These are phyloP conservation scores for Dryobotodes eremita DNA, from an alignment of 2,888 invertebrate genomes.

Conservation along the genomic window DNA sequence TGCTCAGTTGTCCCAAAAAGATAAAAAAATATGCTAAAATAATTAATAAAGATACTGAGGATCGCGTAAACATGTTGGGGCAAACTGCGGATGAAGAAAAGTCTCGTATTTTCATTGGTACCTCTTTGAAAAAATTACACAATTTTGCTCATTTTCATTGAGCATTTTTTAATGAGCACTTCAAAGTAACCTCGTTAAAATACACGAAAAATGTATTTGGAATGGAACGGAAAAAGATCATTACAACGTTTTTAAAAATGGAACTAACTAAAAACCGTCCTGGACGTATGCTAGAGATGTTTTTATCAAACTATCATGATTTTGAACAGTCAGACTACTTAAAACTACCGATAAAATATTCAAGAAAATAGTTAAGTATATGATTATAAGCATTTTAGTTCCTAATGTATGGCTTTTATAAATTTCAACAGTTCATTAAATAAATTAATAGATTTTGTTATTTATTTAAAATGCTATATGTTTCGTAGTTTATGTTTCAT, in stretches of 20 bases:
- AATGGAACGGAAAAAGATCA: background rate
- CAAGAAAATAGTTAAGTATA: slow-evolving; percentile 37
- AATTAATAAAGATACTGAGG: background rate
- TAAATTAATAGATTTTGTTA: slow-evolving; percentile 39
- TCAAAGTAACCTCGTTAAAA: slow-evolving; percentile 1
- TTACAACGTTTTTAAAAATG: background rate
- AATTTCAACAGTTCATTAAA: slow-evolving; percentile 54
- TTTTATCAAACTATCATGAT: slow-evolving; percentile 15
- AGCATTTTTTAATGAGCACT: background rate
- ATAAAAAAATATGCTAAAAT: background rate
- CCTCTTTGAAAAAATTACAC: background rate
- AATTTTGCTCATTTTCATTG: background rate
- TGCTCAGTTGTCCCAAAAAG: background rate
- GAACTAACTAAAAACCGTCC: background rate
- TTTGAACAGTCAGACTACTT: slow-evolving; percentile 26
- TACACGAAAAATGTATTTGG: background rate
- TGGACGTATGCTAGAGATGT: slow-evolving; percentile 43
- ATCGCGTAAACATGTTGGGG: background rate
- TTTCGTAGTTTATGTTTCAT: slow-evolving; percentile 36
- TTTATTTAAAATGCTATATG: slow-evolving; percentile 49
- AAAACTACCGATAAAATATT: slow-evolving; percentile 39
- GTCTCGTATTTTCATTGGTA: background rate
- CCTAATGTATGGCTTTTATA: slow-evolving; percentile 38
- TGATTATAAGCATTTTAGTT: slow-evolving; percentile 37
- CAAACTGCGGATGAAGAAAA: background rate